Base-by-base conservation (phyloP, 2,797 vertebrate genomes). In the Cirrhinus mrigala region DNA sequence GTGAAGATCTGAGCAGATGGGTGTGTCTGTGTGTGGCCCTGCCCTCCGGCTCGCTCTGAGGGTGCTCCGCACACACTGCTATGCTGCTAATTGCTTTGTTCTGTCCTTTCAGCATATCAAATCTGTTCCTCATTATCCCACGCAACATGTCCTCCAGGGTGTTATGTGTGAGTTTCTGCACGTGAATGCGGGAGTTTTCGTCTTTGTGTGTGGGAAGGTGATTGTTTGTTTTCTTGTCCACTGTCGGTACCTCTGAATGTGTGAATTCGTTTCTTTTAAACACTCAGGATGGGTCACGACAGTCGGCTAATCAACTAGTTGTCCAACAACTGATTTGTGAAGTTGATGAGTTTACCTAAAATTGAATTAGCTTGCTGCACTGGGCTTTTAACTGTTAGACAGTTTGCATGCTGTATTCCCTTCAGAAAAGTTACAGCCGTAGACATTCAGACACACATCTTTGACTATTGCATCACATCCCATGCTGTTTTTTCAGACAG, bases 91-190 rank as follows among this genome's bases (percentile, higher is more conserved):
- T 93, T 93, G 91, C 90, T 88, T 90, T 89, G 86, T 91, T 91
- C 92, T 92, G 90, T 93, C 88, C 91, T 92, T 93, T 89, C 89
- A 89, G 90, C 88, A 52, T 85, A 71, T 89, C 87, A 90, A 87
- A 92, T 92, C 90, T 92, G 88, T 90, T 92, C 90, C 92, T 94
- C 91, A 90, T 93, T 92, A 91, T 86, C 48, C 82, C 86, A 79
- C 40, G 90, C 89, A 92, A 90, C 90, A 84, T 79, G 29, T 76
- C 87, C 37, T 90, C 86, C 81, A 85, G 91, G 88, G 91, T 90
- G 88, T 77, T 60, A 33, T 73, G 79, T 73, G 82, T 73, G 79
- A 68, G 48, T 82, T 48, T 86, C 73, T 70, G 70, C 50, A 40
- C 27, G 50, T 83, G 69, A 80, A 75, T 48, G 58, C 7, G 20